Base-by-base conservation (phyloP, 2,797 vertebrate genomes). In the Labeo calbasu region DNA sequence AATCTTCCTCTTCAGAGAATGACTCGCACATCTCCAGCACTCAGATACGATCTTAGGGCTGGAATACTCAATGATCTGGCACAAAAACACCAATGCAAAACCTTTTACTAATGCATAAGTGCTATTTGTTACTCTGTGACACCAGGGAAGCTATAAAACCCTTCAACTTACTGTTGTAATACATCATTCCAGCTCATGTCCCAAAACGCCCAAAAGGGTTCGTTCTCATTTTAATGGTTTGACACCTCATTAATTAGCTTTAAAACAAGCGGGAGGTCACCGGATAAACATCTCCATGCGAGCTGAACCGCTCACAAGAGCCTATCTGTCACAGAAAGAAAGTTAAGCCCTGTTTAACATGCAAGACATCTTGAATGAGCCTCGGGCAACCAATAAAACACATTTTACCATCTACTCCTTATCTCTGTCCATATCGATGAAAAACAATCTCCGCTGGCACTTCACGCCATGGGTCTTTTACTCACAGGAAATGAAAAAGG, bases 401-500 rank as follows among this genome's bases (percentile, higher is more conserved):
- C 73, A 78, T 84, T 84, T 59, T 70, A 82, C 50, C 57, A 72
- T 72, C 78, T 57, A 51, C 32, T 28, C 32, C 46, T n/a, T 81
- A 84, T 84, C 72, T 80, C 17, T n/a, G 25, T 12, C 32, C 32
- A 21, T 57, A 87, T 84, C 78, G 57, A 14, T 78, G 43, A 70
- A 84, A 77, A 77, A 81, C 83, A 53, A 25, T 79, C 40, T 57
- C 66, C 43, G 32, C 50, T 73, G 83, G 68, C 51, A 69, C 86
- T 81, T 79, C 40, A 87, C 59, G 73, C 72, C 66, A 68, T 51
- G 25, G 77, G 50, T 57, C 46, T 75, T 84, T 80, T 77, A 77
- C 73, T 61, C 21, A n/a, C 50, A 82, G 79, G 86, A 87, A 85
- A 87, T 87, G 59, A 85, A 81, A 84, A 72, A 28, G 23, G 50